Evolutionary conservation across 2,888 invertebrate species (phyloP), one percentile per base, ranked within the genome.

Genomic region (Dendrolimus houi): DNA sequence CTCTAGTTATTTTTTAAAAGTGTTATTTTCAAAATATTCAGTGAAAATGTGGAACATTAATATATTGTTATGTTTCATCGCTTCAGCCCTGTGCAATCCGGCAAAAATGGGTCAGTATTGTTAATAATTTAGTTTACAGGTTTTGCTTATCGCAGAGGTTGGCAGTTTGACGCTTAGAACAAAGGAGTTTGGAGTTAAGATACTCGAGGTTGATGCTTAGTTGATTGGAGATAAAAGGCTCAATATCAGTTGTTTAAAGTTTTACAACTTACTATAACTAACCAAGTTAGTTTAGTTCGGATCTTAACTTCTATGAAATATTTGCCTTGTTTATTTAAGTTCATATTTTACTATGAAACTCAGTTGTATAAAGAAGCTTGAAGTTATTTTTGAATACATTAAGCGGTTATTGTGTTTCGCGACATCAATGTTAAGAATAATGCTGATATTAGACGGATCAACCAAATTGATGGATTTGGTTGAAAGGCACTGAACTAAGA

Each of bases 41-140:
- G 70, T 70, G 71, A 76, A 73, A 72, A 87, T 87, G 83, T 85
- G 82, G 83, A 72, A 72, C 62, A 71, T 66, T 62, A 62, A 78
- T 42, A 56, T 83, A 57, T 64, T 81, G 59, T 57, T 76, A 58
- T 74, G 70, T 68, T 62, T 78, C 62, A 67, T 79, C 64, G 70
- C 67, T 61, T 65, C 74, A 60, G 85, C 71, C 62, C 69, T 69
- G 60, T 83, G 81, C 61, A 89, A 88, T 74, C 89, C 89, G 58
- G 86, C 88, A 59, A 90, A 90, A 87, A 85, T 87, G 81, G 89
- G 89, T 88, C 73, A 86, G 89, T 87, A 77, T 69, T 68, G 66
- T 78, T 75, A 79, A 79, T 82, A 75, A 81, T 81, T 79, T 79
- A 78, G 75, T 79, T 79, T 75, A 68, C 66, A 67, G 29, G 29